Base-by-base conservation (phyloP, 2,113 vertebrate genomes). In the Chamaea fasciata region DNA sequence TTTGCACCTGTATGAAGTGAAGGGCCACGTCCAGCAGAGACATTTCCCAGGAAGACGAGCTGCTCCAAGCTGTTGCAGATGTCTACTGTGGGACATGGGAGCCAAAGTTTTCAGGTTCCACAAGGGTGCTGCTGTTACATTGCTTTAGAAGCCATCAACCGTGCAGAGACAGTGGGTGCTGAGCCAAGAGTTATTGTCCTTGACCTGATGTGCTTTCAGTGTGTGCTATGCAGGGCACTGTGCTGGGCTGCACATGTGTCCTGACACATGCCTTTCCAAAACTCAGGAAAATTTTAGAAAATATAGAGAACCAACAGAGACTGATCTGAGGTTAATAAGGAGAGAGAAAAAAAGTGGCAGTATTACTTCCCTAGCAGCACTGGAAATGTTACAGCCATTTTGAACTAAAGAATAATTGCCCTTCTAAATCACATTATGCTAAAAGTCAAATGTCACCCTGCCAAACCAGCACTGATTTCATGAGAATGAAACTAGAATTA, bases 171-270 rank as follows among this genome's bases (percentile, higher is more conserved):
- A n/a, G 42, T 15, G 42, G 18, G 24, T 62, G 82, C 68, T 33
- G 52, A 68, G 73, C 44, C 78, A 77, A 27, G 35, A 57, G 17
- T 31, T 31, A 7, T 1, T n/a, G 30, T 42, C 56, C 71, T 70
- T 65, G 23, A n/a, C 37, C 50, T 52, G 46, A 65, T 53, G 15
- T 20, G 62, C 30, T 52, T 62, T 42, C 67, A 80, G n/a, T 15
- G 30, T 15, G 15, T 65, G 33, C 33, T 21, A 0, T 11, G 17
- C 30, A 41, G 33, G 39, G 31, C 44, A 7, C 31, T 11, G 5
- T 20, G 30, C 81, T 41, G 42, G 28, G 28, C 12, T 8, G 2
- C 16, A 14, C 2, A 0, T 12, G 18, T 23, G 23, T 31, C 44
- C n/a, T 49, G 24, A 35, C 68, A 49, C 19, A 7, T 1, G 6